A percentile compares a stretch with the other conserved stretches of the same genome.
Evolutionary conservation across 1,140 invertebrate species (phyloP).

Genomic region (Gryllus bimaculatus): DNA sequence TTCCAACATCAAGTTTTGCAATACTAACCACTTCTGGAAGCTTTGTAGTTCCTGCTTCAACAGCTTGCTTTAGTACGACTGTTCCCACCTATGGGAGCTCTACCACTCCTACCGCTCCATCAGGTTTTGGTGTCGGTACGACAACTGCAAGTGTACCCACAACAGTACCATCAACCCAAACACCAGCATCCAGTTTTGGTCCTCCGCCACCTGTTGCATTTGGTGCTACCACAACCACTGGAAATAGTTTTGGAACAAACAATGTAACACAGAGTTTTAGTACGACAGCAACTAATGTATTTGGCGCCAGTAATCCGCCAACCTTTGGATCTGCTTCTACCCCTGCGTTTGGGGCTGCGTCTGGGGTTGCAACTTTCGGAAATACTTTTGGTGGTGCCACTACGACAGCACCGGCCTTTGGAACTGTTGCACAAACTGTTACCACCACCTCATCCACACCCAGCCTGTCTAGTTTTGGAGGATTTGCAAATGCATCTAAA

Average conservation of each 20-base stretch:
- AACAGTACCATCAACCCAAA: background rate
- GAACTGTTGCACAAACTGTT: background rate
- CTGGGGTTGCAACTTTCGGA: background rate
- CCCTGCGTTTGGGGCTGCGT: conserved; percentile 12
- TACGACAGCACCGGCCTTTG: background rate
- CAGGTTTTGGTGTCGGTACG: background rate
- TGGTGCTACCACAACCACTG: conserved; percentile 2
- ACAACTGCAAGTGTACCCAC: background rate
- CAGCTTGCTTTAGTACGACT: background rate
- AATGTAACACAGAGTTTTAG: background rate
- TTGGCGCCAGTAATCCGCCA: background rate
- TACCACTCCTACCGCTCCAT: background rate
- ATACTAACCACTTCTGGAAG: background rate
- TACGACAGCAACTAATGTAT: background rate
- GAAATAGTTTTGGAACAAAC: conserved; percentile 6
- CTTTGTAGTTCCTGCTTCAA: background rate
- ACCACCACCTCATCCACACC: background rate
- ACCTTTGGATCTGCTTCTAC: conserved; percentile 1
- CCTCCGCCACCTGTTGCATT: conserved; percentile 4
- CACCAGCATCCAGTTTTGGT: conserved; percentile 10
- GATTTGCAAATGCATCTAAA: background rate
- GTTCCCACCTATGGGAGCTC: background rate
- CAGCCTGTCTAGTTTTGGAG: background rate
- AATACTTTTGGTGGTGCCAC: background rate
- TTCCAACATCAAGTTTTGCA: background rate